phyloP scores from a whole-genome alignment of 2,113 vertebrate species.

The Paramormyrops kingsleyae region DNA sequence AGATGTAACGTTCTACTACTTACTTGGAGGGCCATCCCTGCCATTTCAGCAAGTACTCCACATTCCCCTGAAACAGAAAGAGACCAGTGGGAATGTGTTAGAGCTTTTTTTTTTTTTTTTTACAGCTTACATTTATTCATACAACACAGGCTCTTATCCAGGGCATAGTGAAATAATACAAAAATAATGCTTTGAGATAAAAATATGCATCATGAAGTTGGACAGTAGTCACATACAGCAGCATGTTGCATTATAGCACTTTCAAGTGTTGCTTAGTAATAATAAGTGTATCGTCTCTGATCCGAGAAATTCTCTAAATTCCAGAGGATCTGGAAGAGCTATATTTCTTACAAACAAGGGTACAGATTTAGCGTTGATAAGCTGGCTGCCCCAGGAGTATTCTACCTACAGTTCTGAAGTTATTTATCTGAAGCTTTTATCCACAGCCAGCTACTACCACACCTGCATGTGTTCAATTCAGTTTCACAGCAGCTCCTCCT shows the following conservation, averaged over 20 bases:
- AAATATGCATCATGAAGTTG: not conserved
- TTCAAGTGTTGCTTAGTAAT: not conserved
- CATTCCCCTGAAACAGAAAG: constrained; percentile 75
- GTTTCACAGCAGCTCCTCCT: not conserved
- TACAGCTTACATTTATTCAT: not conserved
- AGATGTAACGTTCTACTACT: constrained; percentile 49
- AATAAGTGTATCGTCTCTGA: not conserved
- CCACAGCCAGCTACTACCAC: not conserved
- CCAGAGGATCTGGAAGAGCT: not conserved
- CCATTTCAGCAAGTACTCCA: constrained; percentile 98
- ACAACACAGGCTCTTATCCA: constrained; percentile 2
- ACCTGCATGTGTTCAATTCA: not conserved
- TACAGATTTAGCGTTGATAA: not conserved
- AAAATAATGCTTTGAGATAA: not conserved
- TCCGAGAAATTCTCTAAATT: not conserved
- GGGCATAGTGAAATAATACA: not conserved
- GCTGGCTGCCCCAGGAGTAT: not conserved
- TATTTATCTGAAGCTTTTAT: not conserved
- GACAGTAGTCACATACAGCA: not conserved
- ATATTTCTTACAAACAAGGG: not conserved
- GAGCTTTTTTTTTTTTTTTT: not conserved
- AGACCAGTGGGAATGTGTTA: not conserved
- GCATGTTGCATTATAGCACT: not conserved
- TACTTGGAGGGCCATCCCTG: constrained; percentile 99
- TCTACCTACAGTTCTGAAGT: not conserved